phyloP scores from a whole-genome alignment of 2,888 invertebrate species.

The Phaonia tiefii region DNA sequence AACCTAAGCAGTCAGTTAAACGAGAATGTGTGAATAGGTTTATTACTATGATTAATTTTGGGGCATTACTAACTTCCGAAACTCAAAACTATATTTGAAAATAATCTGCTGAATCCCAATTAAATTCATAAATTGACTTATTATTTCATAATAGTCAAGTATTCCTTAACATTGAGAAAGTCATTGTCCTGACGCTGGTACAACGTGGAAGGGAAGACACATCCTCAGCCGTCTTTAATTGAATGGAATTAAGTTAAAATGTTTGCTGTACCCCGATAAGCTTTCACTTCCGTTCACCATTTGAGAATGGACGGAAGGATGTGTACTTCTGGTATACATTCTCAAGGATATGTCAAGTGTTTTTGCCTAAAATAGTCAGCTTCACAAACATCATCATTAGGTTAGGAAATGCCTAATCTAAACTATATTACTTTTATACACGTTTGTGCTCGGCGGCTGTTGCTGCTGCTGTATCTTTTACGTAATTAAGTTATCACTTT shows the following conservation, averaged over 20 bases:
- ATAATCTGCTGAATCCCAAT: too few species aligned
- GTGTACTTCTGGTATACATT: not conserved
- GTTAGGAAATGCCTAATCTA: not conserved
- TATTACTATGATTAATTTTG: too few species aligned
- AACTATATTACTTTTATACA: constrained; percentile 1
- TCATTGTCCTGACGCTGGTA: too few species aligned
- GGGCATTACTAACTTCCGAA: too few species aligned
- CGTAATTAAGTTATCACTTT: constrained; percentile 56
- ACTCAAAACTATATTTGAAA: not conserved
- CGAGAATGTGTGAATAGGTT: too few species aligned
- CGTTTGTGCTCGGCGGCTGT: not conserved
- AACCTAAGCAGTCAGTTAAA: too few species aligned
- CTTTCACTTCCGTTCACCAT: not conserved
- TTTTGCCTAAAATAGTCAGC: too few species aligned
- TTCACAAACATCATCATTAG: not conserved
- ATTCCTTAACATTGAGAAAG: too few species aligned
- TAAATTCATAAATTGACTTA: not conserved
- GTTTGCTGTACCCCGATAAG: constrained; percentile 5
- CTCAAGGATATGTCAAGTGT: too few species aligned
- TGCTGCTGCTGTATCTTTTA: constrained; percentile 18
- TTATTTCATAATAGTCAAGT: too few species aligned
- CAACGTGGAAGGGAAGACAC: too few species aligned
- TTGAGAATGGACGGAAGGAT: not conserved
- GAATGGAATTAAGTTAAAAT: constrained; percentile 45
- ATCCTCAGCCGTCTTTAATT: constrained; percentile 54